Evolutionary conservation across 2,797 vertebrate species (phyloP).

Genomic region (Labeo calbasu): DNA sequence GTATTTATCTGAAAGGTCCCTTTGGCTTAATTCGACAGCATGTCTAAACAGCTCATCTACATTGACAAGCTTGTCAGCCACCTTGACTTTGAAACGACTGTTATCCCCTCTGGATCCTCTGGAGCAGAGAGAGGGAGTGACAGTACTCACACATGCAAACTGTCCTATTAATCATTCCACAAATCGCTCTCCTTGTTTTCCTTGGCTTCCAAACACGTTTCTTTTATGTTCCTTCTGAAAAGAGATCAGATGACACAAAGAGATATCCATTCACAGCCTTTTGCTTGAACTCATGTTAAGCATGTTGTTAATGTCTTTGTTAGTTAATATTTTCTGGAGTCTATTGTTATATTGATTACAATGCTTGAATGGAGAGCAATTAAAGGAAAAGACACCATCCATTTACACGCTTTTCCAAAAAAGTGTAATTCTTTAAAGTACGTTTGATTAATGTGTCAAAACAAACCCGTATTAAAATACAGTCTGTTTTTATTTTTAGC

Average conservation of each 20-base stretch:
- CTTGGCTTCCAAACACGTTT: neutral
- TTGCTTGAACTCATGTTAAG: slow-evolving; percentile 4
- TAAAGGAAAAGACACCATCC: neutral
- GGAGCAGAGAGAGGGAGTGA: slow-evolving; percentile 3
- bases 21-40: neutral
- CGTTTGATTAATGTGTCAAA: neutral
- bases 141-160: slow-evolving; percentile 22
- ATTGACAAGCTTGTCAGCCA: slow-evolving; percentile 48
- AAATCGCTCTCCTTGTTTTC: neutral
- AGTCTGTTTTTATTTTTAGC: neutral
- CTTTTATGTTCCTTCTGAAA: slow-evolving; percentile 21
- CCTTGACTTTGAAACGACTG: slow-evolving; percentile 43
- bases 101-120: slow-evolving; percentile 10
- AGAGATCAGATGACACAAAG: slow-evolving; percentile 17
- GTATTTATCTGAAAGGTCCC: neutral
- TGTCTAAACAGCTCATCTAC: slow-evolving; percentile 28
- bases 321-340: slow-evolving; percentile 37
- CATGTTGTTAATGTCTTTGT: slow-evolving; percentile 29
- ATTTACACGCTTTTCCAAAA: neutral
- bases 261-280: slow-evolving; percentile 4
- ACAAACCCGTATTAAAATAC: neutral
- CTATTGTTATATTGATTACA: slow-evolving; percentile 46
- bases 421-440: neutral
- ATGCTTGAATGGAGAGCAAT: slow-evolving; percentile 6
- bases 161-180: slow-evolving; percentile 50